Evolutionary conservation across 2,113 vertebrate species (phyloP).

Genomic region (Neotoma lepida): DNA sequence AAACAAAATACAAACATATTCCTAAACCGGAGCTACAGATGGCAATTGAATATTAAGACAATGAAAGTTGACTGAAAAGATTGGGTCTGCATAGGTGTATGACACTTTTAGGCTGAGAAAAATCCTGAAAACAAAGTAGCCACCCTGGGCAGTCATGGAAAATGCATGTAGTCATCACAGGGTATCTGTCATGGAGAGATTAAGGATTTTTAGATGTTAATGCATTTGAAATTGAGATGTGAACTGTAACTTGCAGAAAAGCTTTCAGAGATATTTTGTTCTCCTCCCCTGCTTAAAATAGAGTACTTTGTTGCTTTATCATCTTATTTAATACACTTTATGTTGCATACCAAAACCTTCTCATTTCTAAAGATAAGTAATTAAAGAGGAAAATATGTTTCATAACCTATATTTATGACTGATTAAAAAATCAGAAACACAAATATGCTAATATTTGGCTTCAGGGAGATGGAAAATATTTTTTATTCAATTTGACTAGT

Average conservation of each 20-base stretch:
- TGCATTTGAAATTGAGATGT: conserved; percentile 31
- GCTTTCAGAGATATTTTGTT: conserved; percentile 13
- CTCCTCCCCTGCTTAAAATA: not conserved
- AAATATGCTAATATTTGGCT: conserved; percentile 20
- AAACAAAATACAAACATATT: not conserved
- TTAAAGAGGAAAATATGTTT: conserved; percentile 18
- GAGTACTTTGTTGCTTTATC: not conserved
- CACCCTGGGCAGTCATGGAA: not conserved
- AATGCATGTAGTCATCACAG: not conserved
- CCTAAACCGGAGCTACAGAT: conserved; percentile 44
- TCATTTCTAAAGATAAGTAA: not conserved
- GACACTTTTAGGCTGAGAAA: conserved; percentile 30
- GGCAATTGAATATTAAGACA: not conserved
- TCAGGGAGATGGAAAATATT: not conserved
- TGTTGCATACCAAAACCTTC: not conserved
- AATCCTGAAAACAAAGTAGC: conserved; percentile 32
- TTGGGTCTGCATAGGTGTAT: not conserved
- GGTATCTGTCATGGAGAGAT: not conserved
- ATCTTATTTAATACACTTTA: conserved; percentile 12
- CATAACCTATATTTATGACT: not conserved
- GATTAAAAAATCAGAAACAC: not conserved
- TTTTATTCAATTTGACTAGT: conserved; percentile 27
- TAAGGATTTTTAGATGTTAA: conserved; percentile 35
- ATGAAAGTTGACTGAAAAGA: conserved; percentile 14
- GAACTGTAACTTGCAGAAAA: not conserved